phyloP scores from a whole-genome alignment of 92 coral and sea anemone species.

The Parazoanthus atlanticus region DNA sequence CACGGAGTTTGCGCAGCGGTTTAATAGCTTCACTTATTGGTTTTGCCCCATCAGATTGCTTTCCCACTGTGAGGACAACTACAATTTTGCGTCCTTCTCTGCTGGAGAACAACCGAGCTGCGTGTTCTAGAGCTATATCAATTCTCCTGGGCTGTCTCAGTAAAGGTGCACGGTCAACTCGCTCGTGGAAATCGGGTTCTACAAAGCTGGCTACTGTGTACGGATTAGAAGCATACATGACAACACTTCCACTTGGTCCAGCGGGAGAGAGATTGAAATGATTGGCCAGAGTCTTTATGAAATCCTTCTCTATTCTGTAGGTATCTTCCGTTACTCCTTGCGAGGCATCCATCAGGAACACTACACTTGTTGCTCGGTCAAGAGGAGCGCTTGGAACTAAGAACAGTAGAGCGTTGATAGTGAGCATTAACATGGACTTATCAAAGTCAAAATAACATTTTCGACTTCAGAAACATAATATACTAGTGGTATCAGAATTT shows the following conservation, averaged over 20 bases:
- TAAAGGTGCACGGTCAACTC: slow-evolving; percentile 46
- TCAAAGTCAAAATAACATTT: too few species aligned
- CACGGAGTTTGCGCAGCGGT: slow-evolving; percentile 63
- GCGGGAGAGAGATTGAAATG: slow-evolving; percentile 65
- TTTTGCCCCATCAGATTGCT: slow-evolving; percentile 48
- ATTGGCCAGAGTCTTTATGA: slow-evolving; percentile 56
- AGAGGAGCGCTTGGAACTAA: slow-evolving; percentile 32
- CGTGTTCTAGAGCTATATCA: slow-evolving; percentile 60
- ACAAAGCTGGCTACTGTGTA: slow-evolving; percentile 48
- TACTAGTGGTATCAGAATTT: neutral
- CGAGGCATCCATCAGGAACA: slow-evolving; percentile 74
- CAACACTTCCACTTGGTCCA: slow-evolving; percentile 67
- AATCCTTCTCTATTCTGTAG: slow-evolving; percentile 62
- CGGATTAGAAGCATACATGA: slow-evolving; percentile 64
- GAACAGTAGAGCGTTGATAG: neutral
- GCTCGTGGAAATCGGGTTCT: slow-evolving; percentile 37
- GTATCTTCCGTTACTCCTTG: slow-evolving; percentile 45
- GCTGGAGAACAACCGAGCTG: slow-evolving; percentile 36
- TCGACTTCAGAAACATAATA: neutral
- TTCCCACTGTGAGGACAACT: slow-evolving; percentile 69
- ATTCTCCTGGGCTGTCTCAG: slow-evolving; percentile 59
- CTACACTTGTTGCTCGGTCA: slow-evolving; percentile 62
- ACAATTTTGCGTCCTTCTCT: slow-evolving; percentile 59
- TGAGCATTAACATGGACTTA: neutral
- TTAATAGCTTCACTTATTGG: slow-evolving; percentile 66